These are phyloP conservation scores for Ataeniobius toweri DNA, from an alignment of 2,797 vertebrate species.

Conservation along the genomic window DNA sequence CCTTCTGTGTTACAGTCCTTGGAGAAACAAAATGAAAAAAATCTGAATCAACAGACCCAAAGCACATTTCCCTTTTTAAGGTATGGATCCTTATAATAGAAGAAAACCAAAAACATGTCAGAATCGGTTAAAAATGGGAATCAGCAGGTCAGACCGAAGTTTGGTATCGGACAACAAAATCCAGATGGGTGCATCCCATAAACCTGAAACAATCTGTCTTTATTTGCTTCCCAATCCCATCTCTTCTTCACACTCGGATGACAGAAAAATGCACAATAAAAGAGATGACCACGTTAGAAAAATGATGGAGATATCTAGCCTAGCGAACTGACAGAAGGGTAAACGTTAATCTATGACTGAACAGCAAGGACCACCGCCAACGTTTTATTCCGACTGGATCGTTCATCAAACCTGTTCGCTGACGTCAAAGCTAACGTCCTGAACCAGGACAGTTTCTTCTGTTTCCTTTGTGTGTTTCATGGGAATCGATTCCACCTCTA, in stretches of 20 bases:
- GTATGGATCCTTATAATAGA: background rate
- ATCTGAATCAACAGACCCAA: background rate
- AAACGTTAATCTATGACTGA: constrained; percentile 49
- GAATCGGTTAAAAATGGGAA: background rate
- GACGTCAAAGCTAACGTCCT: constrained; percentile 32
- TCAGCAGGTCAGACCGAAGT: background rate
- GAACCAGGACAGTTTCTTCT: constrained; percentile 23
- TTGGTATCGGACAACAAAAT: background rate
- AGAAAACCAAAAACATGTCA: background rate
- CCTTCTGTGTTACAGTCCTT: background rate
- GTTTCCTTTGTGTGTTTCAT: background rate
- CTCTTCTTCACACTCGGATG: constrained; percentile 38
- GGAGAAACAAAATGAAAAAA: background rate
- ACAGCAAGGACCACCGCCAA: constrained; percentile 49
- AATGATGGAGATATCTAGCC: constrained; percentile 44
- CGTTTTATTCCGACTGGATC: constrained; percentile 32
- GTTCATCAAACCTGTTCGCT: constrained; percentile 50
- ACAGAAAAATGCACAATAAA: constrained; percentile 39
- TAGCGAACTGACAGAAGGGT: constrained; percentile 53
- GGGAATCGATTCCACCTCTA: background rate
- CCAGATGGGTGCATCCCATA: constrained; percentile 10
- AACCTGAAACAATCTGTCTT: constrained; percentile 47
- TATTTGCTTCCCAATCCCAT: constrained; percentile 49
- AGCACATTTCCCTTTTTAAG: background rate
- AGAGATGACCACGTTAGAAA: constrained; percentile 48